Evolutionary conservation across 2,888 invertebrate species (phyloP).

Genomic region (Hirtodrosophila duncani): DNA sequence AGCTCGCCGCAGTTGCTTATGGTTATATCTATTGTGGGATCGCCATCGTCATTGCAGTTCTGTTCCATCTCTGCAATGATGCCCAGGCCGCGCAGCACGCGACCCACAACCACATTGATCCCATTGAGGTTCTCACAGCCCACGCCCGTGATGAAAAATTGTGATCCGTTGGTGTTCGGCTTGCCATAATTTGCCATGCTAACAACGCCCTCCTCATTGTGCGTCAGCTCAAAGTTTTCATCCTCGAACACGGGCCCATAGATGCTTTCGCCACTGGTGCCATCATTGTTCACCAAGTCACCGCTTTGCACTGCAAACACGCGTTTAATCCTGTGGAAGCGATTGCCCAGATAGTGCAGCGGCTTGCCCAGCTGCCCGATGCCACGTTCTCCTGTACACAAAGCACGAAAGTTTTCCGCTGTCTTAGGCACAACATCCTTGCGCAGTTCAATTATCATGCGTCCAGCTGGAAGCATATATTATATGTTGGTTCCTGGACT

Average conservation of each 20-base stretch:
- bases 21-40: conserved; percentile 82
- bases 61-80: conserved; percentile 85
- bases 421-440: conserved; percentile 91
- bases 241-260: conserved; percentile 94
- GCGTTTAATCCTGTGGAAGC: conserved; percentile 90
- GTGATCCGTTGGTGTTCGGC: conserved; percentile 93
- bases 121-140: conserved; percentile 88
- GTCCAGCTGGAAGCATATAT: conserved; percentile 82
- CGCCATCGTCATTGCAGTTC: conserved; percentile 81
- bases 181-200: conserved; percentile 89
- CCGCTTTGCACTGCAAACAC: conserved; percentile 94
- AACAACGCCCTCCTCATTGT: conserved; percentile 82
- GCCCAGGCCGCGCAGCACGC: conserved; percentile 87
- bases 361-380: conserved; percentile 84
- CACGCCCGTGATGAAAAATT: conserved; percentile 93
- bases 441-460: conserved; percentile 91
- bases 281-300: conserved; percentile 88
- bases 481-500: conserved; percentile 10
- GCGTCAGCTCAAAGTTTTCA: conserved; percentile 87
- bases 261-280: conserved; percentile 95
- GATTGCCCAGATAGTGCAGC: conserved; percentile 89
- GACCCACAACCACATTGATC: conserved; percentile 90
- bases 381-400: conserved; percentile 95
- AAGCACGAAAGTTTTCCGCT: conserved; percentile 92
- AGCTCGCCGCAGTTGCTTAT: conserved; percentile 88